Conservation (phyloP, 2,888 invertebrate genomes). For the Anoplius nigerrimus region DNA sequence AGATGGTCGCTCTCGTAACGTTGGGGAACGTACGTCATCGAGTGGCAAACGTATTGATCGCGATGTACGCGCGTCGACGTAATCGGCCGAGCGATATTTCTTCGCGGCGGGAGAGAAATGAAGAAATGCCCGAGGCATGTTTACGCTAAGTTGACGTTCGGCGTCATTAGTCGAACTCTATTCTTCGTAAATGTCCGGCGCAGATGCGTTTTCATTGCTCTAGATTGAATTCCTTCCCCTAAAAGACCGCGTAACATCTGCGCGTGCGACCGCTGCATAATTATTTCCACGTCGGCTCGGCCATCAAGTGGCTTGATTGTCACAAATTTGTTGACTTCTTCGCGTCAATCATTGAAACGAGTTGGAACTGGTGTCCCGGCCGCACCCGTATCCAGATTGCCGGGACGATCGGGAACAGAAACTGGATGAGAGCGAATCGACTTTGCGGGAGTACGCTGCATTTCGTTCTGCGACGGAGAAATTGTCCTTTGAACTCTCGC, state of each 20-base stretch:
- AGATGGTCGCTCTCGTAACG: no score
- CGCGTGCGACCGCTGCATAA: slow-evolving; percentile 13
- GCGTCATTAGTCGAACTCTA: background rate
- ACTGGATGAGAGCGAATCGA: no score
- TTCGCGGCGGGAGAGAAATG: no score
- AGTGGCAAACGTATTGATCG: no score
- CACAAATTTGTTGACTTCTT: slow-evolving; percentile 49
- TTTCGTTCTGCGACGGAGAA: no score
- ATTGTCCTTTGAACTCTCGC: no score
- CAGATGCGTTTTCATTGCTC: slow-evolving; percentile 38
- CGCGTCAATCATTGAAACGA: slow-evolving; percentile 27
- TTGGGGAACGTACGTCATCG: no score
- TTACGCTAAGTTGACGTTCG: background rate
- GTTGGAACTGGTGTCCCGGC: slow-evolving; percentile 3
- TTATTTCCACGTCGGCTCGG: slow-evolving; percentile 36
- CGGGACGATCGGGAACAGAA: no score
- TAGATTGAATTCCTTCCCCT: slow-evolving; percentile 40
- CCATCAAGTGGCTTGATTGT: slow-evolving; percentile 58
- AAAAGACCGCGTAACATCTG: slow-evolving; percentile 29
- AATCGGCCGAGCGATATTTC: no score
- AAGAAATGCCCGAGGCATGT: background rate
- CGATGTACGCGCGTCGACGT: no score
- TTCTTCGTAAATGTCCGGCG: slow-evolving; percentile 15
- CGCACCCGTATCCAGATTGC: no score
- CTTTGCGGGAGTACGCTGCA: no score